Percentiles rank a stretch among this genome's conserved stretches.
Evolutionary conservation across 2,113 vertebrate species (phyloP).

Genomic region (Percopsis transmontana): DNA sequence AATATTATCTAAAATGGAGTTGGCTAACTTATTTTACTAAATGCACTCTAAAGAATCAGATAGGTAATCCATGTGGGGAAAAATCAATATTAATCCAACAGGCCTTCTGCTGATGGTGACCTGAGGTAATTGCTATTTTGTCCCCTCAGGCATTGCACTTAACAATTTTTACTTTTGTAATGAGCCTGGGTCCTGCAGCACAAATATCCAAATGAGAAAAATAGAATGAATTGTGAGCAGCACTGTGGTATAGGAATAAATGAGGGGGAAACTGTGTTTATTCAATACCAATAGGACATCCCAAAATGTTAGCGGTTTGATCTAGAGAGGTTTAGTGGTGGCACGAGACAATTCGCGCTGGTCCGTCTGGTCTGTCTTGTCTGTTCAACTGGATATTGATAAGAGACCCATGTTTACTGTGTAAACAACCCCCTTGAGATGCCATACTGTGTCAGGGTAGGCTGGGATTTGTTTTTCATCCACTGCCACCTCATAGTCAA

Average conservation of each 20-base stretch:
- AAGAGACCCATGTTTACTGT: constrained; percentile 47
- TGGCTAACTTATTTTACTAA: constrained; percentile 32
- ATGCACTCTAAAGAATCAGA: constrained; percentile 68
- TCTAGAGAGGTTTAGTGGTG: neutral
- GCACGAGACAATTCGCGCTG: neutral
- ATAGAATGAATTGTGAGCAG: neutral
- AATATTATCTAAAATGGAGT: constrained; percentile 30
- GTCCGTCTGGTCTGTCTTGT: neutral
- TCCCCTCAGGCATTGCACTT: neutral
- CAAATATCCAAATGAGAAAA: neutral
- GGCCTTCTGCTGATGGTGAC: constrained; percentile 33
- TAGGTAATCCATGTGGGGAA: constrained; percentile 56
- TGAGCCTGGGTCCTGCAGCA: neutral
- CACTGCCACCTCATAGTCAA: neutral
- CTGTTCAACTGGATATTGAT: constrained; percentile 15
- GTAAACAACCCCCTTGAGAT: constrained; percentile 41
- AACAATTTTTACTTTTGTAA: neutral
- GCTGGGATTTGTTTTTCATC: neutral
- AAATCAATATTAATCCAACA: constrained; percentile 58
- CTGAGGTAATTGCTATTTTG: constrained; percentile 17
- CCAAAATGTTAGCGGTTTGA: neutral
- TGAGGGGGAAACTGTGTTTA: neutral
- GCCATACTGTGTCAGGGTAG: neutral
- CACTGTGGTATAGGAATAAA: neutral
- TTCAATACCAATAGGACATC: neutral